These are phyloP conservation scores for Melanotaenia boesemani DNA, from an alignment of 2,797 vertebrate species.

Conservation along the genomic window DNA sequence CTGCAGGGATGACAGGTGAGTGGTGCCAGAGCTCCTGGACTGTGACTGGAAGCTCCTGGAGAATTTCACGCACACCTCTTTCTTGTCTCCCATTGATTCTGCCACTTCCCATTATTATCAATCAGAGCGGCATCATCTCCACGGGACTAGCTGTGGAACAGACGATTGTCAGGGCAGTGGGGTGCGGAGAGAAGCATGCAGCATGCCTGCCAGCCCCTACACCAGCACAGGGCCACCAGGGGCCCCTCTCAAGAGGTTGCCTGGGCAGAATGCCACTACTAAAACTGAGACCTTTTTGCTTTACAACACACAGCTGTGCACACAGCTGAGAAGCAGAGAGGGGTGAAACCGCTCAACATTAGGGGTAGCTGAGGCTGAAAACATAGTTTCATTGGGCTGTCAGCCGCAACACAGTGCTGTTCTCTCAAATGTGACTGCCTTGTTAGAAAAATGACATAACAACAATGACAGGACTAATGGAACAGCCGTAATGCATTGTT, in stretches of 20 bases:
- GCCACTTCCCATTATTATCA: conserved; percentile 88
- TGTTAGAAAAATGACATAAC: conserved; percentile 80
- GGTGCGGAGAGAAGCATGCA: conserved; percentile 59
- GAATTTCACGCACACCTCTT: conserved; percentile 74
- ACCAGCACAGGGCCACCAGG: conserved; percentile 49
- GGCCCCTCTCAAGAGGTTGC: conserved; percentile 58
- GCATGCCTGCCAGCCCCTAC: conserved; percentile 61
- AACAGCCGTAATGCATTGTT: conserved; percentile 57
- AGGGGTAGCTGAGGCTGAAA: conserved; percentile 64
- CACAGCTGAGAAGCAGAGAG: conserved; percentile 45
- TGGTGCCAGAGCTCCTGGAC: conserved; percentile 73
- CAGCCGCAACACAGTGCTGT: conserved; percentile 60
- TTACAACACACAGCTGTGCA: conserved; percentile 47
- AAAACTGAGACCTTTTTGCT: conserved; percentile 64
- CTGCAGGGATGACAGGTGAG: conserved; percentile 82
- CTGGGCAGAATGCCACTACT: conserved; percentile 70
- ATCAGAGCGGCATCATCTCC: conserved; percentile 76
- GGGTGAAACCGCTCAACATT: conserved; percentile 62
- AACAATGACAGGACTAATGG: conserved; percentile 77
- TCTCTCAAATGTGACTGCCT: conserved; percentile 66
- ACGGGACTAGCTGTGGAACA: conserved; percentile 60
- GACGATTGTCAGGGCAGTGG: conserved; percentile 66
- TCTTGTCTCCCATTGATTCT: conserved; percentile 85
- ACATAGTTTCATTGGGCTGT: conserved; percentile 62
- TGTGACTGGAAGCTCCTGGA: conserved; percentile 78